Evolutionary conservation across 1,140 invertebrate genomes (phyloP), one percentile per base, ranked within the genome.

Genomic region (Antheraea pernyi): DNA sequence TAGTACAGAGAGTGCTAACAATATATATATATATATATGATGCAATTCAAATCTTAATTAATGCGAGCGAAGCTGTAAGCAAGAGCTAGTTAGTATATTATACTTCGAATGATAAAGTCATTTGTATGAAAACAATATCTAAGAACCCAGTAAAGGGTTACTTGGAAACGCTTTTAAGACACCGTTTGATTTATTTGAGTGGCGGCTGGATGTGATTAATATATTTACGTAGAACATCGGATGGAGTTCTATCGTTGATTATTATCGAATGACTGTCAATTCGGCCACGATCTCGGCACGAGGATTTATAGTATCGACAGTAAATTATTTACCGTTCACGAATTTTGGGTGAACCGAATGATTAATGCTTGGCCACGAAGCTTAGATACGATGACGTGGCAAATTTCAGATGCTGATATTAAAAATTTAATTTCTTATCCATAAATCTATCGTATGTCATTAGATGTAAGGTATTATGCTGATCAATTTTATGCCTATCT

Each of bases 231-330:
- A 72, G 67, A 60, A 39, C 61, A 72, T 39, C 59, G 64, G 71
- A 42, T 64, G 37, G 69, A 67, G 48, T 63, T 53, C 59, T 59
- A 66, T 53, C 59, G 64, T 30, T 73, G 72, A 73, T 73, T 70
- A 73, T 73, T 70, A 73, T 70, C 69, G 72, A 70, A 69, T 65
- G 69, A 74, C 68, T 74, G 68, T 74, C 72, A 70, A 74, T 70
- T 53, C 39, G 10, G 61, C 64, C 65, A 65, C 69, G 65, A 74
- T 68, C 67, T 61, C 66, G 67, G 68, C 69, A 74, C 68, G 68
- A 74, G 69, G 69, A 74, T 74, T 74, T 74, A 74, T 74, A 66
- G 72, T 70, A 36, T 58, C 58, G 61, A 48, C 72, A 71, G 72
- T 74, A 74, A 74, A 74, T 74, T 68, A 74, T 70, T 74, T 74